Base-by-base conservation (phyloP, 2,888 invertebrate genomes). In the Seira ritae region DNA sequence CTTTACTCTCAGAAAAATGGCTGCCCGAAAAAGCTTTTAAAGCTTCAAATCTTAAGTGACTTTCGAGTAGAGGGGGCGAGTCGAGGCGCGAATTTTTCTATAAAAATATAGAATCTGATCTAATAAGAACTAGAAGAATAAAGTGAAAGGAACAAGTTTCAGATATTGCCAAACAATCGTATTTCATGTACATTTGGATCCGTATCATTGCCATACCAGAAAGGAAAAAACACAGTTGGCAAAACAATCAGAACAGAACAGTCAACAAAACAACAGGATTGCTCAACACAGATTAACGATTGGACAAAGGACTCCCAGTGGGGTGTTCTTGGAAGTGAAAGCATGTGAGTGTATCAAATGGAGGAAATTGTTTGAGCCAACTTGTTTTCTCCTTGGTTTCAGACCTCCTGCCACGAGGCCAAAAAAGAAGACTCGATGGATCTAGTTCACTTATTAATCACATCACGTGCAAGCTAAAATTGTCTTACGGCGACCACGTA, bases 371-470 rank as follows among this genome's bases (percentile, higher is more conserved):
- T 23, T 74, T 80, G 66, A 60, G 67, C 73, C 69, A 62, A 74
- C 50, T 62, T 69, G 72, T 55, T 55, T n/a, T 72, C 60, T 65
- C 37, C 23, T 46, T 31, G 20, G 31, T 37, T 72, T 8, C 15
- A 66, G 80, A 80, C 80, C 74, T 68, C 80, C 70, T 70, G 77
- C 78, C 66, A 66, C 60, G 74, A 62, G 66, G 62, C 74, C 74
- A 80, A 80, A 31, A 31, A 80, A 80, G 66, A 62, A 76, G 1
- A 69, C 76, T 76, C 62, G 50, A 76, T 55, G 76, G 55, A 67
- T n/a, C 3, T 55, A 55, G 24, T 22, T 42, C 65, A 69, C 80
- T 80, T 80, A 80, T 80, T 80, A 80, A 80, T 69, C 74, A 80
- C 80, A 62, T 74, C 80, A 80, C 74, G 80, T 71, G 19, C 70